Conservation (phyloP, 2,888 invertebrate genomes). For the Calameuta idolon region DNA sequence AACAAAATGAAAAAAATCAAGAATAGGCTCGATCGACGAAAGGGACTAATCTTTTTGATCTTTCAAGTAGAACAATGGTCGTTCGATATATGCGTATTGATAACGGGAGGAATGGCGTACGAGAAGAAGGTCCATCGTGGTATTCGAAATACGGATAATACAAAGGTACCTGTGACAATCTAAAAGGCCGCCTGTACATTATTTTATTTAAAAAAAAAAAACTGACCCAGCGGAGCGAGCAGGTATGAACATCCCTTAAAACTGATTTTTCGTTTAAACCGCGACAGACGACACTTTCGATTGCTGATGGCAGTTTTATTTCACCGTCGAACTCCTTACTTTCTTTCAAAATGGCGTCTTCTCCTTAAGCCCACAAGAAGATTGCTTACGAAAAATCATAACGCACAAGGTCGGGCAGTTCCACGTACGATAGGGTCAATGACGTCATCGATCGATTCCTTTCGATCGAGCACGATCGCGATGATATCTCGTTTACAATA, state of each 20-base stretch:
- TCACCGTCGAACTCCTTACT: background rate
- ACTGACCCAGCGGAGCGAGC: background rate
- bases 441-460: background rate
- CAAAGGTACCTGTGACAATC: background rate
- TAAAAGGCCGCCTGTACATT: background rate
- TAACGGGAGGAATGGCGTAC: background rate
- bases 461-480: background rate
- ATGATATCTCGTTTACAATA: slow-evolving; percentile 11
- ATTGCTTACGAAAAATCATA: background rate
- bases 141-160: background rate
- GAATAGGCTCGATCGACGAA: background rate
- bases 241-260: background rate
- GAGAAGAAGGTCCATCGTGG: background rate
- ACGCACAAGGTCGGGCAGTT: background rate
- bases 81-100: background rate
- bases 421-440: background rate
- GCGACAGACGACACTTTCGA: background rate
- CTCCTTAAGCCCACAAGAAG: background rate
- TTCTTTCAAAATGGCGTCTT: background rate
- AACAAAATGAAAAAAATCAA: background rate
- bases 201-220: background rate
- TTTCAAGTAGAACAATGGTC: background rate
- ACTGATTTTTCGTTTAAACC: background rate
- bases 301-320: background rate
- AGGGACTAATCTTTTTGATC: background rate